Percentiles rank a stretch among this genome's conserved stretches.
Evolutionary conservation across 1,140 invertebrate genomes (phyloP).

Genomic region (Asobara japonica): DNA sequence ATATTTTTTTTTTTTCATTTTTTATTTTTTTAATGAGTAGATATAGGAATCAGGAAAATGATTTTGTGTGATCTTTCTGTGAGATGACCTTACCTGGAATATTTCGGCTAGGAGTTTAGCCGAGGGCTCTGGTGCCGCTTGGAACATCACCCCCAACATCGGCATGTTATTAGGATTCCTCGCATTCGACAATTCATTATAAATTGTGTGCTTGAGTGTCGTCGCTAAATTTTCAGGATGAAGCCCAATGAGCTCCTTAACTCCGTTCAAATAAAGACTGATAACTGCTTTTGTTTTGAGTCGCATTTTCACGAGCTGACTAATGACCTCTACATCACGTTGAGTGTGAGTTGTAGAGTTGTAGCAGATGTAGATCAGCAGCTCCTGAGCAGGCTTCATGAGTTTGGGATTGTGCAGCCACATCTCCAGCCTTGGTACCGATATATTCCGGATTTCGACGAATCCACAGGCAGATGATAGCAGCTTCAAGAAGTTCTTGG

Average conservation of each 20-base stretch:
- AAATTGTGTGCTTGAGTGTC: conserved; percentile 92
- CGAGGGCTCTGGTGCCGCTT: conserved; percentile 80
- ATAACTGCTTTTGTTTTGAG: conserved; percentile 93
- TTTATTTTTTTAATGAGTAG: no score
- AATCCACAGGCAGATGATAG: conserved; percentile 87
- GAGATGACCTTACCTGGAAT: no score
- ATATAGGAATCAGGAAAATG: no score
- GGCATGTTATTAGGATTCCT: conserved; percentile 95
- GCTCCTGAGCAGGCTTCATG: conserved; percentile 89
- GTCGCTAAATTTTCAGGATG: conserved; percentile 85
- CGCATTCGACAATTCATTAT: conserved; percentile 92
- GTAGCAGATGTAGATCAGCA: conserved; percentile 91
- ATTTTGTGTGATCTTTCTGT: no score
- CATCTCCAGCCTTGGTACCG: conserved; percentile 85
- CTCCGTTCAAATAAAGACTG: conserved; percentile 87
- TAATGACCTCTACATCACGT: conserved; percentile 90
- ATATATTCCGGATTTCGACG: conserved; percentile 84
- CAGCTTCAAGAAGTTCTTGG: conserved; percentile 87
- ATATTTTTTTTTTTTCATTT: no score
- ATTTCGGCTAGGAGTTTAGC: conserved; percentile 83
- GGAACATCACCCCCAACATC: conserved; percentile 86
- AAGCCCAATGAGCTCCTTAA: conserved; percentile 73
- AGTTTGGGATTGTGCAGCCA: conserved; percentile 97
- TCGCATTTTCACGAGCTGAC: conserved; percentile 87
- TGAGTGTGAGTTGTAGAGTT: conserved; percentile 85